Percentiles rank a stretch among this genome's conserved stretches.
Conservation (phyloP, 1,140 invertebrate species). For the Meloidogyne chitwoodi region DNA sequence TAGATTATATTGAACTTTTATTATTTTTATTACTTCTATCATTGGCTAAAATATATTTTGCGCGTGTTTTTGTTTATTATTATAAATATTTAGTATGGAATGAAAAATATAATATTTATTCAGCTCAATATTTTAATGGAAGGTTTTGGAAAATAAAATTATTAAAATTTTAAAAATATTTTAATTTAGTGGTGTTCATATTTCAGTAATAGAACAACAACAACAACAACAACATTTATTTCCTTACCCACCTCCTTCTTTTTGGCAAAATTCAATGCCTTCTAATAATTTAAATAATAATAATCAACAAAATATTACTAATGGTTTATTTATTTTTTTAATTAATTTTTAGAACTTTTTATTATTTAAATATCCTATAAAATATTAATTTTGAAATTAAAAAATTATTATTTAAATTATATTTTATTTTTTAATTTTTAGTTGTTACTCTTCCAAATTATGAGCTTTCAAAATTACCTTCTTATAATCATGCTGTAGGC, state of each 20-base stretch:
- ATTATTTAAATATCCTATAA: too few relatives aligned
- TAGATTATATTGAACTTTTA: conserved; percentile 19
- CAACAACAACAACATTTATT: background rate
- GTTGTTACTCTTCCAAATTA: background rate
- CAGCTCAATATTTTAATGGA: conserved; percentile 28
- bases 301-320: background rate
- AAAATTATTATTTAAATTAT: background rate
- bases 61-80: conserved; percentile 20
- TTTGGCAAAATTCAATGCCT: background rate
- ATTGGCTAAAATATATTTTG: conserved; percentile 23
- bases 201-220: background rate
- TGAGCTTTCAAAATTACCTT: background rate
- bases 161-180: background rate
- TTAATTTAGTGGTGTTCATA: background rate
- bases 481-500: background rate
- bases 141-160: conserved; percentile 11
- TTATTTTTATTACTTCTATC: conserved; percentile 17
- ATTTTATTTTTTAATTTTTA: background rate
- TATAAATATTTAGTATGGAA: conserved; percentile 32
- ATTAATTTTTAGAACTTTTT: too few relatives aligned
- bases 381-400: background rate
- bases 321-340: background rate
- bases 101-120: conserved; percentile 9
- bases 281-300: background rate
- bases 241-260: background rate